A percentile compares a stretch with the other conserved stretches of the same genome.
phyloP scores from a whole-genome alignment of 1,140 invertebrate species.

The Habropoda laboriosa region DNA sequence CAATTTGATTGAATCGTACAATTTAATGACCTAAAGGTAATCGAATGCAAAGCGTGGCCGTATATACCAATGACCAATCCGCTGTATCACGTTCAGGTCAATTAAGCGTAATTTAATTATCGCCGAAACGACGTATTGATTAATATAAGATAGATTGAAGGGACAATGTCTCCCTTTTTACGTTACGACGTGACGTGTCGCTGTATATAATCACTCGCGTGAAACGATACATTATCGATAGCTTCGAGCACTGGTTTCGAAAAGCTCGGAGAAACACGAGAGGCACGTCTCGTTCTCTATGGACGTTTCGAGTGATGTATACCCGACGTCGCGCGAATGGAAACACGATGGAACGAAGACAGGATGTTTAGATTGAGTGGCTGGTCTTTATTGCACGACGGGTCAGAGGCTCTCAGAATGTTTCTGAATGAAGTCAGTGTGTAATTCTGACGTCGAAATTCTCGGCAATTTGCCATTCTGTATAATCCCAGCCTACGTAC shows the following conservation, averaged over 20 bases:
- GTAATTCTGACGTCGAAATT: background rate
- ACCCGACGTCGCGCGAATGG: conserved; percentile 44
- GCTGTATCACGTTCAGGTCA: conserved; percentile 1
- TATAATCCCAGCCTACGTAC: no score
- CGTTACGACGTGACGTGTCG: background rate
- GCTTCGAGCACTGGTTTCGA: background rate
- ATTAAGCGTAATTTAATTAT: conserved; percentile 48
- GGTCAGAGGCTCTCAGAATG: conserved; percentile 30
- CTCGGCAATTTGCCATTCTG: background rate
- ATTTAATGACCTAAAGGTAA: conserved; percentile 52
- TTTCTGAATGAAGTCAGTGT: background rate
- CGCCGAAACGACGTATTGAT: conserved; percentile 20
- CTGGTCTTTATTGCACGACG: conserved; percentile 58
- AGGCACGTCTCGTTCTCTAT: conserved; percentile 11
- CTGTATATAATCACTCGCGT: background rate
- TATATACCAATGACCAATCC: background rate
- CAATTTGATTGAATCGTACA: conserved; percentile 45
- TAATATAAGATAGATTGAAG: conserved; percentile 27
- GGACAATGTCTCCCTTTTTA: background rate
- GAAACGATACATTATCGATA: background rate
- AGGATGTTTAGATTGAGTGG: conserved; percentile 68
- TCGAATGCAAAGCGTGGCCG: conserved; percentile 14
- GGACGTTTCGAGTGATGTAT: conserved; percentile 32
- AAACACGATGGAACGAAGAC: conserved; percentile 49
- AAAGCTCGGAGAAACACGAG: background rate